Conservation (phyloP, 2,888 invertebrate genomes). For the Ochropleura plecta region DNA sequence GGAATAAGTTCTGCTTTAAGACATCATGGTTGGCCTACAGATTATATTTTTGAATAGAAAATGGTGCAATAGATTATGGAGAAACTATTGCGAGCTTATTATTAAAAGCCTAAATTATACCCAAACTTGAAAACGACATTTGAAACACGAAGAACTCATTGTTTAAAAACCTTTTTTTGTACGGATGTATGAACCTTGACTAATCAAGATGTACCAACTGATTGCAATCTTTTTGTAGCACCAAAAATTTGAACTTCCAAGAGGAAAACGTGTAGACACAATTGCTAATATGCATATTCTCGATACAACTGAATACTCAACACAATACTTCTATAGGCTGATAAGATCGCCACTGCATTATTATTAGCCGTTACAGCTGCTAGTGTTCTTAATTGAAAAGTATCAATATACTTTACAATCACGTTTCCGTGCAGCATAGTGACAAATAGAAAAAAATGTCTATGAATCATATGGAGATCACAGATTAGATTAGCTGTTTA, state of each 20-base stretch:
- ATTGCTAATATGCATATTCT: constrained; percentile 32
- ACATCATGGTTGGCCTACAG: too few species aligned
- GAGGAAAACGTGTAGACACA: constrained; percentile 40
- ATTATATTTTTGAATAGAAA: constrained; percentile 18
- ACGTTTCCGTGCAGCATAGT: constrained; percentile 4
- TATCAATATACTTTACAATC: constrained; percentile 2
- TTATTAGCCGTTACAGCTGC: constrained; percentile 29
- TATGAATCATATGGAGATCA: constrained; percentile 1
- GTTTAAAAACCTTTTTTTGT: neutral
- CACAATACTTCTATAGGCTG: constrained; percentile 10
- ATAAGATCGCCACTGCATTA: constrained; percentile 44
- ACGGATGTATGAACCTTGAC: constrained; percentile 13
- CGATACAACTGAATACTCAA: constrained; percentile 27
- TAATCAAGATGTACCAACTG: constrained; percentile 7
- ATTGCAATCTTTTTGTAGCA: constrained; percentile 33
- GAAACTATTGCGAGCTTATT: neutral
- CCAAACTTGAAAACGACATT: neutral
- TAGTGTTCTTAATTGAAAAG: constrained; percentile 41
- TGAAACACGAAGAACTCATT: neutral
- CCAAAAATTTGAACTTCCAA: constrained; percentile 20
- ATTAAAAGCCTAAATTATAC: neutral
- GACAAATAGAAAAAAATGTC: constrained; percentile 2
- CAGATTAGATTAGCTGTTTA: neutral
- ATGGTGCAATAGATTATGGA: neutral
- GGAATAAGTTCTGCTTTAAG: too few species aligned